These are phyloP conservation scores for Excalfactoria chinensis DNA, from an alignment of 2,113 vertebrate genomes.

Conservation along the genomic window DNA sequence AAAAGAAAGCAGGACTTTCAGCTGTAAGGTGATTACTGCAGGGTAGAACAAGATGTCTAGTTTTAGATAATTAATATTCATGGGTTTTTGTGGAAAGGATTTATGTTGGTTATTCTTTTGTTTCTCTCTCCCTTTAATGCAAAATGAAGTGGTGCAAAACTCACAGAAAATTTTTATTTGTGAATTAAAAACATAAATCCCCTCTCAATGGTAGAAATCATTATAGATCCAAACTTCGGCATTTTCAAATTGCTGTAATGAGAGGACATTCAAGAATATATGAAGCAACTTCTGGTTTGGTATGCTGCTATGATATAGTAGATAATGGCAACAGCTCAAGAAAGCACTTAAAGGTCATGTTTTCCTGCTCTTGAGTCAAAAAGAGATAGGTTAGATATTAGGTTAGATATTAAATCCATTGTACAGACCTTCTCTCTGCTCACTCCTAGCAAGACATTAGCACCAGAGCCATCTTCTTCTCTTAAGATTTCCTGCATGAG, in stretches of 20 bases:
- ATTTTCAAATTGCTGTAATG: background rate
- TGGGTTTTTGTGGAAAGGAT: background rate
- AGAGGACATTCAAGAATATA: background rate
- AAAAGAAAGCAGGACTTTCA: background rate
- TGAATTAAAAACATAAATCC: background rate
- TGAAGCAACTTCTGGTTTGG: background rate
- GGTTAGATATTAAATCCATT: background rate
- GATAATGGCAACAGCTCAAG: background rate
- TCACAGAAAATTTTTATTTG: background rate
- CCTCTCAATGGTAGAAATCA: background rate
- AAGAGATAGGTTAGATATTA: background rate
- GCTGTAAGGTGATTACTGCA: background rate
- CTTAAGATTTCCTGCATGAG: background rate
- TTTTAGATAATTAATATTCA: background rate
- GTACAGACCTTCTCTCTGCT: conserved; percentile 66
- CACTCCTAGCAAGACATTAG: background rate
- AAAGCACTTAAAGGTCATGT: background rate
- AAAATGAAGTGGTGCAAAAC: background rate
- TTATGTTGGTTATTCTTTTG: background rate
- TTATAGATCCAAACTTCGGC: background rate
- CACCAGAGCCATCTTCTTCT: conserved; percentile 58
- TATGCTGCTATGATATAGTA: background rate
- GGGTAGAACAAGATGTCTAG: background rate
- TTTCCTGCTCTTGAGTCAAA: background rate
- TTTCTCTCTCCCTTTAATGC: background rate